Conservation (phyloP, 2,888 invertebrate species). For the Bellardia pandia region DNA sequence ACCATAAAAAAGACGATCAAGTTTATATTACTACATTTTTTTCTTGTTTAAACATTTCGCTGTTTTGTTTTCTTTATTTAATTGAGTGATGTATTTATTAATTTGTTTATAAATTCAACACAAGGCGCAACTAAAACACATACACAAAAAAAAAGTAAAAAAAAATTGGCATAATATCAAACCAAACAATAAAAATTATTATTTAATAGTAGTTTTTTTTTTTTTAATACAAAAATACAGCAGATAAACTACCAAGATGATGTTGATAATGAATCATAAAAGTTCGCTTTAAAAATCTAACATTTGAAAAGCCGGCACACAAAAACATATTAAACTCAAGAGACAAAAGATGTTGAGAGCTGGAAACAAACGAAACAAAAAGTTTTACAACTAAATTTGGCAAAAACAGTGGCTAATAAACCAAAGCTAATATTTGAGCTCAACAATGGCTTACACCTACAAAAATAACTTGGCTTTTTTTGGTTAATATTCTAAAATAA, state of each 20-base stretch:
- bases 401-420: conserved; percentile 47
- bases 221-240: conserved; percentile 10
- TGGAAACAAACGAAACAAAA: conserved; percentile 2
- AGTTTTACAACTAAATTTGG: conserved; percentile 29
- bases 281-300: neutral
- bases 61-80: conserved; percentile 12
- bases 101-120: conserved; percentile 56
- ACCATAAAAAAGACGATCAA: neutral
- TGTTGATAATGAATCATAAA: conserved; percentile 6
- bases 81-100: conserved; percentile 45
- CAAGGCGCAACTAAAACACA: neutral
- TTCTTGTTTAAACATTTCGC: neutral
- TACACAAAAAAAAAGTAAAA: conserved; percentile 17
- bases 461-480: neutral
- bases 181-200: conserved; percentile 41
- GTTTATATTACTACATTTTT: neutral
- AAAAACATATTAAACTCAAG: neutral
- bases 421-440: neutral
- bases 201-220: conserved; percentile 37
- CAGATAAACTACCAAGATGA: conserved; percentile 23
- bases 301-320: neutral
- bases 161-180: conserved; percentile 48
- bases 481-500: neutral
- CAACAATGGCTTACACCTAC: neutral
- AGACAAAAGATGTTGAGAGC: neutral